Evolutionary conservation across 2,888 invertebrate genomes (phyloP).

Genomic region (Eristalis intricaria): DNA sequence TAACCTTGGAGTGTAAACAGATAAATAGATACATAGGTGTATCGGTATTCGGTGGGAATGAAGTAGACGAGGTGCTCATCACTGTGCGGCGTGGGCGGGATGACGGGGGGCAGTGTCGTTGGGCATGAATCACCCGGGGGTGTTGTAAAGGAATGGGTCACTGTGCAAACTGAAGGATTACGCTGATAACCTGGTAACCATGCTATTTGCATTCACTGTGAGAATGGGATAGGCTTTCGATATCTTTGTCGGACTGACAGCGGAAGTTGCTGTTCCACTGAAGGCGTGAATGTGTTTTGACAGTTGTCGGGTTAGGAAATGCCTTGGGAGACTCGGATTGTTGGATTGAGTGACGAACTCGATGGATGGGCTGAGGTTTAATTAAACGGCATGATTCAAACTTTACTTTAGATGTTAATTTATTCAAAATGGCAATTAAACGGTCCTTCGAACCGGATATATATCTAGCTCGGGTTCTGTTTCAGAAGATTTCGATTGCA

Average conservation of each 20-base stretch:
- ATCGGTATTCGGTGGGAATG: neutral
- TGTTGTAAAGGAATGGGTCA: slow-evolving; percentile 26
- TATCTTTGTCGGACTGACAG: neutral
- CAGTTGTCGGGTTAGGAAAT: neutral
- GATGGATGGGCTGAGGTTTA: too few species aligned
- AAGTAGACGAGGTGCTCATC: neutral
- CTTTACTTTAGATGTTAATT: too few species aligned
- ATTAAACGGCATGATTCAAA: too few species aligned
- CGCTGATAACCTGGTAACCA: slow-evolving; percentile 26
- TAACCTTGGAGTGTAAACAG: slow-evolving; percentile 68
- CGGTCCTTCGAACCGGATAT: too few species aligned
- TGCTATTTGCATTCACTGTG: slow-evolving; percentile 37
- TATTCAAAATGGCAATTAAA: too few species aligned
- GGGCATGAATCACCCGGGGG: neutral
- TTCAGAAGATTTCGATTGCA: too few species aligned
- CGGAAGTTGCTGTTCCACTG: neutral
- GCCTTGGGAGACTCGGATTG: too few species aligned
- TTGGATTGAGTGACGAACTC: too few species aligned
- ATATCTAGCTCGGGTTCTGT: too few species aligned
- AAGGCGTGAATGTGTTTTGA: neutral
- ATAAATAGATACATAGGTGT: slow-evolving; percentile 20
- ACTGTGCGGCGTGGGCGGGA: too few species aligned
- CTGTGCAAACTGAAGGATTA: slow-evolving; percentile 39
- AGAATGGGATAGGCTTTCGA: neutral
- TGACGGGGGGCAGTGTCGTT: neutral